Conservation (phyloP, 2,113 vertebrate species). For the Xiphophorus hellerii region DNA sequence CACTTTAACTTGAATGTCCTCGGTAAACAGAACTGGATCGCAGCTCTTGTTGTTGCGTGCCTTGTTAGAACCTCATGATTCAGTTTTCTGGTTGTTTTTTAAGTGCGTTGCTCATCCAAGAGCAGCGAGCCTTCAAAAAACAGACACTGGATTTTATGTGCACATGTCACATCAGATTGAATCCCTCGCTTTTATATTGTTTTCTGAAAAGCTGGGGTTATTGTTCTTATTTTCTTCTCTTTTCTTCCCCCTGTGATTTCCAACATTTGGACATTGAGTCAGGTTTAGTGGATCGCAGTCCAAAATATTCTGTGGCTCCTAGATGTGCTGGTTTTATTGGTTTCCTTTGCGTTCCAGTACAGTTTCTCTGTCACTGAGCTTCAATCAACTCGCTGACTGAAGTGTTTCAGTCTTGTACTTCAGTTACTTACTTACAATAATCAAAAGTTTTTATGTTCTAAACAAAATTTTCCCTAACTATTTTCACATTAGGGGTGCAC, state of each 20-base stretch:
- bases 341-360: too few species aligned
- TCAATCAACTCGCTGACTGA: too few species aligned
- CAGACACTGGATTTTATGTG: not conserved
- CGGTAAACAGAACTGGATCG: slow-evolving; percentile 1
- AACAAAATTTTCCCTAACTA: too few species aligned
- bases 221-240: too few species aligned
- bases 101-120: slow-evolving; percentile 35
- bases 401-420: not conserved
- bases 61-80: slow-evolving; percentile 25
- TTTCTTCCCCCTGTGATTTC: not conserved
- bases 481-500: too few species aligned
- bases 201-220: too few species aligned
- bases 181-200: too few species aligned
- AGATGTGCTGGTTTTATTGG: too few species aligned
- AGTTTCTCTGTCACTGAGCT: too few species aligned
- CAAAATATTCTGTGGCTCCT: too few species aligned
- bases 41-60: not conserved
- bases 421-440: not conserved
- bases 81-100: slow-evolving; percentile 36
- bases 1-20: not conserved
- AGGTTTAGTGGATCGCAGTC: not conserved
- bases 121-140: not conserved
- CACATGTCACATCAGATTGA: too few species aligned
- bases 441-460: not conserved
- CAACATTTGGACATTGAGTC: not conserved